Evolutionary conservation across 2,888 invertebrate species (phyloP).

Genomic region (Phortica okadai): DNA sequence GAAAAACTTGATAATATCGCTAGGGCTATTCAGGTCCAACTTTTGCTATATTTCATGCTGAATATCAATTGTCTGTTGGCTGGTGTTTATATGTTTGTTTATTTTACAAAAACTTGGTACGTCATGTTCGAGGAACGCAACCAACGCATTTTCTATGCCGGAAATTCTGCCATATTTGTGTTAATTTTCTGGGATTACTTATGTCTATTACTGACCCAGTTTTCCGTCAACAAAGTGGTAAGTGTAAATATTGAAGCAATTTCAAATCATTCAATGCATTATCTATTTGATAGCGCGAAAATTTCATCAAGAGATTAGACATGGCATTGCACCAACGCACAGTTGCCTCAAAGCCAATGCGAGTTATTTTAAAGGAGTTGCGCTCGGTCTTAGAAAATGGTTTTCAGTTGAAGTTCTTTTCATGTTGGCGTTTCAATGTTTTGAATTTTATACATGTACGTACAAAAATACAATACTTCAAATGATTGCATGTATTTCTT

Average conservation of each 20-base stretch:
- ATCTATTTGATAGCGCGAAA: constrained; percentile 4
- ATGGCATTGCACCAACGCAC: not conserved
- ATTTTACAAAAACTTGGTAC: constrained; percentile 64
- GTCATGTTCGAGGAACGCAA: constrained; percentile 59
- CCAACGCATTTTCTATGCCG: constrained; percentile 64
- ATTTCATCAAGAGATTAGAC: not conserved
- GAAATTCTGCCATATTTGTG: constrained; percentile 63
- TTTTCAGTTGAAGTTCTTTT: constrained; percentile 48
- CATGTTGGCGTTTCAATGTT: constrained; percentile 43
- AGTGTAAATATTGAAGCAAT: constrained; percentile 45
- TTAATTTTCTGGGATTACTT: constrained; percentile 67
- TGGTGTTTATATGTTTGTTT: constrained; percentile 60
- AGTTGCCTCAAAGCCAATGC: constrained; percentile 2
- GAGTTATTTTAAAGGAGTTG: constrained; percentile 41
- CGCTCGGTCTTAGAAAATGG: constrained; percentile 38
- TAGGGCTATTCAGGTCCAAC: constrained; percentile 54
- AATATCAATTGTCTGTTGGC: constrained; percentile 68
- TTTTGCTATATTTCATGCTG: constrained; percentile 59
- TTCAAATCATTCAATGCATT: not conserved
- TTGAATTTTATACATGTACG: constrained; percentile 52
- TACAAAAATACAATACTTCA: not conserved
- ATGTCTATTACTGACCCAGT: constrained; percentile 57
- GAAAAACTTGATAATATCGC: constrained; percentile 45
- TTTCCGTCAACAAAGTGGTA: constrained; percentile 56
- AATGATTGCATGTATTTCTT: not conserved